These are phyloP conservation scores for Drosophila tani DNA, from an alignment of 1,140 invertebrate genomes.

Conservation along the genomic window DNA sequence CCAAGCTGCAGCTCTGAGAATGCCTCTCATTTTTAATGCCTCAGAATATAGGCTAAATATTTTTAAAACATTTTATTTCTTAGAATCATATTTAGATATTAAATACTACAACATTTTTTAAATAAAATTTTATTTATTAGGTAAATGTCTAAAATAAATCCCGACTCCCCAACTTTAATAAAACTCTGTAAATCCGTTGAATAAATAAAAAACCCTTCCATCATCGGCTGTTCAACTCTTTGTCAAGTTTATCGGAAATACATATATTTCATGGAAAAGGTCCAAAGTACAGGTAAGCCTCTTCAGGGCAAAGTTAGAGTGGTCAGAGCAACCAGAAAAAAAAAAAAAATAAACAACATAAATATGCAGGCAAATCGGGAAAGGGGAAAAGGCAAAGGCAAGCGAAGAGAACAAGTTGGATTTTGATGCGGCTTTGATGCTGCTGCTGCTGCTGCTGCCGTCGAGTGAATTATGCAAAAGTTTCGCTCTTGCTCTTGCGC, in stretches of 20 bases:
- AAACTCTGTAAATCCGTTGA: background rate
- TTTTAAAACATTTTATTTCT: too few relatives aligned
- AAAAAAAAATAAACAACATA: slow-evolving; percentile 16
- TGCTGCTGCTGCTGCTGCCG: slow-evolving; percentile 12
- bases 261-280: background rate
- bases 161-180: background rate
- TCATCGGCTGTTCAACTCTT: slow-evolving; percentile 1
- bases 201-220: slow-evolving; percentile 6
- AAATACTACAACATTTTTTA: background rate
- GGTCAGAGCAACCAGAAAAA: slow-evolving; percentile 19
- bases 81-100: background rate
- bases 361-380: background rate
- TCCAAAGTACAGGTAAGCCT: slow-evolving; percentile 22
- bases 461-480: slow-evolving; percentile 63
- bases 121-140: too few relatives aligned
- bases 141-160: too few relatives aligned
- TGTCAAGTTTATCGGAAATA: slow-evolving; percentile 5
- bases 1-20: background rate
- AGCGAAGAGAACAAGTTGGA: slow-evolving; percentile 29
- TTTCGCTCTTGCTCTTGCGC: slow-evolving; percentile 31
- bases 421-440: slow-evolving; percentile 54
- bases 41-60: background rate
- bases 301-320: slow-evolving; percentile 18
- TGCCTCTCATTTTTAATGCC: too few relatives aligned
- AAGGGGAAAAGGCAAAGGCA: slow-evolving; percentile 4